phyloP scores from a whole-genome alignment of 2,888 invertebrate species.

The Tetranychus truncatus region DNA sequence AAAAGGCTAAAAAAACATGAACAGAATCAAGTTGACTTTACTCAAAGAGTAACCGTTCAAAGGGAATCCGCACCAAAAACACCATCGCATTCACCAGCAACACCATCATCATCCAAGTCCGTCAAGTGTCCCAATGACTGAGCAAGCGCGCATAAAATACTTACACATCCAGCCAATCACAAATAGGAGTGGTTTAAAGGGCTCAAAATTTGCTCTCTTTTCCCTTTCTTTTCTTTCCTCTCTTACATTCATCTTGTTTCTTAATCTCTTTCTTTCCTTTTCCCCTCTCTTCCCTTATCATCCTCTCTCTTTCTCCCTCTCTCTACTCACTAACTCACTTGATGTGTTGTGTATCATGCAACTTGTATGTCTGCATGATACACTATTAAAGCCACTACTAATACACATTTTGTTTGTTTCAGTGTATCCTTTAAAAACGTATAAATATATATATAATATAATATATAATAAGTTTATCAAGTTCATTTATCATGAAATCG shows the following conservation, averaged over 20 bases:
- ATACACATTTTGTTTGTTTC: neutral
- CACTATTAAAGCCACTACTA: neutral
- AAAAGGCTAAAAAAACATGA: too few species aligned
- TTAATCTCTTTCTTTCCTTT: neutral
- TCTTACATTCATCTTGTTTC: neutral
- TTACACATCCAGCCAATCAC: neutral
- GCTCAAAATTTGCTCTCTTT: neutral
- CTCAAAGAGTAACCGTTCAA: too few species aligned
- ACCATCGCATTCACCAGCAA: neutral
- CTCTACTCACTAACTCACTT: neutral
- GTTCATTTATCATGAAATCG: neutral
- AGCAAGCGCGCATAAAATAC: neutral
- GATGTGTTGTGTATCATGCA: neutral
- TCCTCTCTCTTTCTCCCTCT: neutral
- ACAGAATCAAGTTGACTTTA: too few species aligned
- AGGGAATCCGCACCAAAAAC: neutral
- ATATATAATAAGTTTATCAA: neutral
- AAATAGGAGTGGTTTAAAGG: neutral
- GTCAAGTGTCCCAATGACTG: neutral
- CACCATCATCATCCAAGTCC: neutral
- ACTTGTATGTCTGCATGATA: conserved; percentile 2
- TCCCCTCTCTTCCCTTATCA: neutral
- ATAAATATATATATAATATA: neutral
- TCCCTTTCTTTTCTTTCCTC: neutral
- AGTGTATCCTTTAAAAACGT: neutral